Evolutionary conservation across 2,888 invertebrate genomes (phyloP).

Genomic region (Lycaena phlaeas): DNA sequence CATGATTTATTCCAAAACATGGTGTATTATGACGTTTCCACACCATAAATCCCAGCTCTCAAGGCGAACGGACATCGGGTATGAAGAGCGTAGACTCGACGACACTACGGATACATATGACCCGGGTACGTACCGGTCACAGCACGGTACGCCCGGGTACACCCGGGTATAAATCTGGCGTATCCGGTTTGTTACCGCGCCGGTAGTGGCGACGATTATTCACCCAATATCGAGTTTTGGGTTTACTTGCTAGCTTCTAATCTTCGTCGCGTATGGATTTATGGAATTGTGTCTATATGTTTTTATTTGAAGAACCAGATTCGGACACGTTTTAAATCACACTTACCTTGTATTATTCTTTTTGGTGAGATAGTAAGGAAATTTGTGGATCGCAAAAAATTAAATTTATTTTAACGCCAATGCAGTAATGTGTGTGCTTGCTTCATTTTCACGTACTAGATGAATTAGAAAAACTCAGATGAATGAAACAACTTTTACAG

Average conservation of each 20-base stretch:
- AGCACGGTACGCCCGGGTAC: slow-evolving; percentile 20
- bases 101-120: slow-evolving; percentile 42
- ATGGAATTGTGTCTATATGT: slow-evolving; percentile 25
- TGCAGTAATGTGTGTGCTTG: too few relatives aligned
- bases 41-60: slow-evolving; percentile 66
- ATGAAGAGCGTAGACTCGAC: slow-evolving; percentile 58
- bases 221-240: slow-evolving; percentile 73
- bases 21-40: slow-evolving; percentile 66
- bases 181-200: slow-evolving; percentile 65
- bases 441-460: too few relatives aligned
- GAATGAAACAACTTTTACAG: too few relatives aligned
- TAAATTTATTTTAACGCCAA: too few relatives aligned
- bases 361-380: too few relatives aligned
- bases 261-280: slow-evolving; percentile 63
- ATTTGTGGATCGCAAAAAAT: too few relatives aligned
- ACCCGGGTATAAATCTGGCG: slow-evolving; percentile 66
- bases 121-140: slow-evolving; percentile 33
- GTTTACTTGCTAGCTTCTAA: slow-evolving; percentile 65
- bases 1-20: slow-evolving; percentile 64
- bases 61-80: slow-evolving; percentile 62
- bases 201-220: slow-evolving; percentile 72
- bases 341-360: too few relatives aligned
- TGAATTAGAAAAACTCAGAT: too few relatives aligned
- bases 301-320: slow-evolving; percentile 5
- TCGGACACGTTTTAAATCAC: too few relatives aligned